These are phyloP conservation scores for Lytechinus variegatus DNA, from an alignment of 35 echinoderm and acorn worm genomes.

Conservation along the genomic window DNA sequence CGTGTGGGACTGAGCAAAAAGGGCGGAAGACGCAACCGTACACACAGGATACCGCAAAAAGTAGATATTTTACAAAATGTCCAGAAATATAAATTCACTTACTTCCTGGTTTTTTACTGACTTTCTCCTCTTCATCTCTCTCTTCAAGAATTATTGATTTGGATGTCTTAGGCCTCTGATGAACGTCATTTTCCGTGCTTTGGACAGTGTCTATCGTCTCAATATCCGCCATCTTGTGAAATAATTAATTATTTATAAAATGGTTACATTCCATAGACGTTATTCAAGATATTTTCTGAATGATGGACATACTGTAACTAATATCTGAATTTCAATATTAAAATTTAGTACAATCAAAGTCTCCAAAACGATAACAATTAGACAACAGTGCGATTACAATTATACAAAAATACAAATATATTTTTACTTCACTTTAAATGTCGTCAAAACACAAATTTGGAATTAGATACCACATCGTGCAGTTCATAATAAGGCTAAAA, in stretches of 20 bases:
- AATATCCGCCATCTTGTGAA: conserved; percentile 19
- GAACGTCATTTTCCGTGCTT: conserved; percentile 15
- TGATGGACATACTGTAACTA: neutral
- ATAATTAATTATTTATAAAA: neutral
- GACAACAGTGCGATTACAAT: too few relatives aligned
- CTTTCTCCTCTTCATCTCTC: conserved; percentile 56
- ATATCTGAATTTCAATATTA: too few relatives aligned
- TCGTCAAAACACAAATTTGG: neutral
- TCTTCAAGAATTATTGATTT: conserved; percentile 12
- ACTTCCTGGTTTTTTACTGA: conserved; percentile 66
- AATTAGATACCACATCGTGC: neutral
- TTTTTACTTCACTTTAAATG: neutral
- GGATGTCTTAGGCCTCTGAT: conserved; percentile 26
- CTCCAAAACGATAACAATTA: too few relatives aligned
- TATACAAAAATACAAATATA: too few relatives aligned
- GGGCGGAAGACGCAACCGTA: neutral
- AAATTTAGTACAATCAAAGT: too few relatives aligned
- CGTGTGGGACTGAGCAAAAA: neutral
- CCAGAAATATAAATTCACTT: conserved; percentile 15
- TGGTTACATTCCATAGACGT: neutral
- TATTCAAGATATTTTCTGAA: neutral
- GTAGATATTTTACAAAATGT: neutral
- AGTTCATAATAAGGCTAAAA: neutral
- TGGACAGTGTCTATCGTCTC: neutral
- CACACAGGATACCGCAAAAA: neutral